Base-by-base conservation (phyloP, 2,888 invertebrate species). In the Mythimna vitellina region DNA sequence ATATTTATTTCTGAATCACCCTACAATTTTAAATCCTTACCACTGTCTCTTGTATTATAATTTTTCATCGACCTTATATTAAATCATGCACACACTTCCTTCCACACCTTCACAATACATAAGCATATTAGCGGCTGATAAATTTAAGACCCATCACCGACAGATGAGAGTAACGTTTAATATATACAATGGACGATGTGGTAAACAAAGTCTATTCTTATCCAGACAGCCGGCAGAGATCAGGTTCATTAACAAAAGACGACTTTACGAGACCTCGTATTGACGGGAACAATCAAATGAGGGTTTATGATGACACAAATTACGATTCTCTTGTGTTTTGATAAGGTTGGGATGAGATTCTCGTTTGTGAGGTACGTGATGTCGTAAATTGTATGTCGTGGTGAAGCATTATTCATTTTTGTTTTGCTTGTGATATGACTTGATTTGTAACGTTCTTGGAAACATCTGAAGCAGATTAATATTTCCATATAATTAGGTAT, bases 141-240 rank as follows among this genome's bases (percentile, higher is more conserved):
- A 92, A 92, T 92, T 89, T 90, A 89, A 89, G 88, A 89, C 85
- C 89, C 86, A 91, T 90, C 89, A 84, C 83, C 75, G 56, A 78
- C 78, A 77, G 81, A 84, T 83, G 89, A 87, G 88, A 88, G 87
- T 86, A 88, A 89, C 88, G 89, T 73, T 88, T 85, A 87, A 86
- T 84, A 86, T 90, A 86, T 87, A 89, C 87, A 76, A 73, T 80
- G 76, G 81, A 80, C 83, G 88, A 87, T 88, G 80, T 76, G 84
- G 91, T 92, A 94, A 94, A 93, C 93, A 92, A 80, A 81, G 83
- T 88, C 93, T 95, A 95, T 95, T 95, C 91, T 91, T 84, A 89
- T 80, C 76, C 76, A 73, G 83, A 86, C 85, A 85, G 85, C 85
- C 72, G 83, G 81, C 70, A 66, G 72, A 78, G 82, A 87, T 88